Evolutionary conservation across 2,113 vertebrate genomes (phyloP).

Genomic region (Sinocyclocheilus maitianheensis): DNA sequence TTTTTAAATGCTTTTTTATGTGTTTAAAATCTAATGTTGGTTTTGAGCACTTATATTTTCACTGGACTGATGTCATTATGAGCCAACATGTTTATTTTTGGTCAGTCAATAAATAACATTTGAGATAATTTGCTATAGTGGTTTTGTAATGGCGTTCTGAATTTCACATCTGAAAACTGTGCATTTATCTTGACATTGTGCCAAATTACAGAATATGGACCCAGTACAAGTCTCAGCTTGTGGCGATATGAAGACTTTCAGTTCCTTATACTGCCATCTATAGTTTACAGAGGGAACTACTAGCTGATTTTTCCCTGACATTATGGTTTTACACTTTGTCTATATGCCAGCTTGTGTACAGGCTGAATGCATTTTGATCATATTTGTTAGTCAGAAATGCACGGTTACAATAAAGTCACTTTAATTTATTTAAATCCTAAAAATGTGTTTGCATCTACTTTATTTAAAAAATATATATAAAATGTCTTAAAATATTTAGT

Average conservation of each 20-base stretch:
- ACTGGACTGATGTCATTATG: conserved; percentile 14
- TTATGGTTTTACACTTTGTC: not conserved
- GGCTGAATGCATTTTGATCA: not conserved
- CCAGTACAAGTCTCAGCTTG: conserved; percentile 3
- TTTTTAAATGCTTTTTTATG: conserved; percentile 3
- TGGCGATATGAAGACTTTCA: conserved; percentile 7
- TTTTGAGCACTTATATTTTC: conserved; percentile 1
- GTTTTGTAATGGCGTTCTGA: conserved; percentile 31
- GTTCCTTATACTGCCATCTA: conserved; percentile 56
- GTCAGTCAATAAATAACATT: conserved; percentile 13
- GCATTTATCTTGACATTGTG: conserved; percentile 24
- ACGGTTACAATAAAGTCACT: not conserved
- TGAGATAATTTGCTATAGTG: conserved; percentile 25
- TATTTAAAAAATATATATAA: not conserved
- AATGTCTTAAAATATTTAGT: not conserved
- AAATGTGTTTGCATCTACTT: not conserved
- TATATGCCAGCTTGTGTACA: not conserved
- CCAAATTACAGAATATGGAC: conserved; percentile 13
- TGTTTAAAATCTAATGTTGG: not conserved
- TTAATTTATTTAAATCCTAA: not conserved
- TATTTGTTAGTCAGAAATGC: not conserved
- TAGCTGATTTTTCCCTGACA: not conserved
- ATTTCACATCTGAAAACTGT: conserved; percentile 17
- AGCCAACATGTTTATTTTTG: conserved; percentile 14
- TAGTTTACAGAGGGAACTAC: conserved; percentile 38